A percentile compares a stretch with the other conserved stretches of the same genome.
phyloP scores from a whole-genome alignment of 1,140 invertebrate species.

The Pseudomyrmex flavicornis region DNA sequence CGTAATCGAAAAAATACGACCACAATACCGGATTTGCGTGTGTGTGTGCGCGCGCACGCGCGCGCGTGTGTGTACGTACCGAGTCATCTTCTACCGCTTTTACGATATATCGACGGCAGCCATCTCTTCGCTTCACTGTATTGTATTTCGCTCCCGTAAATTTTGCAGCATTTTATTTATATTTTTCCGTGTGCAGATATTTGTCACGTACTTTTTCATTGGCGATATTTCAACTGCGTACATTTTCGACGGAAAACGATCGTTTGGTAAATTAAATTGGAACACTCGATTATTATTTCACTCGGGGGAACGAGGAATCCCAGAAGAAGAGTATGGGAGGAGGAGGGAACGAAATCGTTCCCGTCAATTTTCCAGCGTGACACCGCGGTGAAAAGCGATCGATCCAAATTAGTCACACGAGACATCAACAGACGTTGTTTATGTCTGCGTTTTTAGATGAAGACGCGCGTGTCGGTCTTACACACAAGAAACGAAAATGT shows the following conservation, averaged over 20 bases:
- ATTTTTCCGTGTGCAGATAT: neutral
- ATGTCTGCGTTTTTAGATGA: slow-evolving; percentile 31
- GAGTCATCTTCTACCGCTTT: slow-evolving; percentile 25
- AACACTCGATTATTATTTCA: neutral
- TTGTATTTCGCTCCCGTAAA: neutral
- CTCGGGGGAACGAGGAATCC: too few species aligned
- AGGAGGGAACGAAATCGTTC: neutral
- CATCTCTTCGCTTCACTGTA: slow-evolving; percentile 29
- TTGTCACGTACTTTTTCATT: neutral
- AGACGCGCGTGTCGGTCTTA: slow-evolving; percentile 20
- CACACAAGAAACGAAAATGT: slow-evolving; percentile 38
- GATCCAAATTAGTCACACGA: slow-evolving; percentile 24
- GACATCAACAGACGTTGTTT: slow-evolving; percentile 53
- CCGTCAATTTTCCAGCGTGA: slow-evolving; percentile 22
- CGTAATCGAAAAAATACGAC: slow-evolving; percentile 58
- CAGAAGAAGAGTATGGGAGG: too few species aligned
- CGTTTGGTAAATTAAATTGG: neutral
- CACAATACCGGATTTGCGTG: neutral
- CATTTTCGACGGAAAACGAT: neutral
- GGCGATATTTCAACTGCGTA: neutral
- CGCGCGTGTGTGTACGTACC: neutral
- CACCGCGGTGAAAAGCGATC: slow-evolving; percentile 17
- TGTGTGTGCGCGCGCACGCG: too few species aligned
- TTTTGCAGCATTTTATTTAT: slow-evolving; percentile 28
- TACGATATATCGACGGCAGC: neutral